These are phyloP conservation scores for Amblyopsis rosae DNA, from an alignment of 2,113 vertebrate genomes.

Conservation along the genomic window DNA sequence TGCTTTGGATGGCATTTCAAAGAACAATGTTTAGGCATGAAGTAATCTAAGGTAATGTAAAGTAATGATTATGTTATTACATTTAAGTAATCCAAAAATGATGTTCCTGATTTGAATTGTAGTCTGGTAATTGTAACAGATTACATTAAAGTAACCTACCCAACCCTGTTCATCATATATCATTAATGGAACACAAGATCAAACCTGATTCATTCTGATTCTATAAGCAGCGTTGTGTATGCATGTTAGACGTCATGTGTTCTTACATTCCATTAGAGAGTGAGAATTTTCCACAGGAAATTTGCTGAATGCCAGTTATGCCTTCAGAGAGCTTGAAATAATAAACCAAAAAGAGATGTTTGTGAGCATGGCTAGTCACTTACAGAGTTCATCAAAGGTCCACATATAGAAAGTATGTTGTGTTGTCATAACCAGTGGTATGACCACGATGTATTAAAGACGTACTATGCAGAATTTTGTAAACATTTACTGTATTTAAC, in stretches of 20 bases:
- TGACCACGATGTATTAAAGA: constrained; percentile 27
- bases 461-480: constrained; percentile 27
- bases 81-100: no score
- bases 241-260: constrained; percentile 52
- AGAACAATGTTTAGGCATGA: no score
- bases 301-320: constrained; percentile 72
- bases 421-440: constrained; percentile 47
- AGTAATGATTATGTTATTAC: no score
- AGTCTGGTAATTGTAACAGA: no score
- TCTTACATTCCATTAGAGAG: constrained; percentile 62
- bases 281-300: constrained; percentile 78
- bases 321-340: constrained; percentile 68
- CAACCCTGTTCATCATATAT: background rate
- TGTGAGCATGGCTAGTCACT: constrained; percentile 41
- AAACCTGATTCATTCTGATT: background rate
- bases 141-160: no score
- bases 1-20: no score
- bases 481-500: constrained; percentile 27
- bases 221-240: constrained; percentile 14
- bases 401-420: constrained; percentile 35
- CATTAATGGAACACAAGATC: constrained; percentile 6
- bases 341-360: constrained; percentile 61
- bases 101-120: no score
- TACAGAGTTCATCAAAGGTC: constrained; percentile 54
- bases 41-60: no score